A percentile compares a stretch with the other conserved stretches of the same genome.
phyloP scores from a whole-genome alignment of 2,113 vertebrate species.

The Conger conger region DNA sequence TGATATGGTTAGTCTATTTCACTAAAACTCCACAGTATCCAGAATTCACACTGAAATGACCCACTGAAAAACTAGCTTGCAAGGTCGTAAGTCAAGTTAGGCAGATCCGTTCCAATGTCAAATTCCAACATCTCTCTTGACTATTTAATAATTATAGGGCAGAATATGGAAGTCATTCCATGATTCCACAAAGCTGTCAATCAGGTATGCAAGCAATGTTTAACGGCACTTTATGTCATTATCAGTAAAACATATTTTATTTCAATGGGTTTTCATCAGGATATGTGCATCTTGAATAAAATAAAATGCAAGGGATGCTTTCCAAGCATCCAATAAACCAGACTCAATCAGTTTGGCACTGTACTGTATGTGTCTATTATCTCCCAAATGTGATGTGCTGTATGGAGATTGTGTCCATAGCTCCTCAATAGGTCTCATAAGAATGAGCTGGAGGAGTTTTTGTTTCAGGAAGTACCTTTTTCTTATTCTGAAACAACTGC shows the following conservation, averaged over 20 bases:
- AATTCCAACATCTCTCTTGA: neutral
- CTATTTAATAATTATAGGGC: neutral
- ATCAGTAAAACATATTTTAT: neutral
- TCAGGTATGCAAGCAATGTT: neutral
- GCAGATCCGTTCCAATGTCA: neutral
- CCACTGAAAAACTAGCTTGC: neutral
- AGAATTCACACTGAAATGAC: neutral
- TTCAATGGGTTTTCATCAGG: neutral
- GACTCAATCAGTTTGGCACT: neutral
- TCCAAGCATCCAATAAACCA: neutral
- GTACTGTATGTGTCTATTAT: neutral
- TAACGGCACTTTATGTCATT: neutral
- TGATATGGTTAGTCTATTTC: neutral
- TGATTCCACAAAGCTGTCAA: neutral
- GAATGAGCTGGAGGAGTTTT: neutral
- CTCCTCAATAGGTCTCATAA: neutral
- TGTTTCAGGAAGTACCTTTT: neutral
- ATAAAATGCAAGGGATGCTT: neutral
- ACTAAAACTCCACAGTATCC: neutral
- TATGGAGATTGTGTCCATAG: neutral
- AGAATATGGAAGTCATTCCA: neutral
- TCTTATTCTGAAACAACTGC: neutral
- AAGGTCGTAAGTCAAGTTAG: neutral
- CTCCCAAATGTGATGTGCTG: neutral
- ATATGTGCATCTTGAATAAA: too few species aligned